A percentile compares a stretch with the other conserved stretches of the same genome.
These are phyloP conservation scores for Shinisaurus crocodilurus DNA, from an alignment of 2,113 vertebrate genomes.

Conservation along the genomic window DNA sequence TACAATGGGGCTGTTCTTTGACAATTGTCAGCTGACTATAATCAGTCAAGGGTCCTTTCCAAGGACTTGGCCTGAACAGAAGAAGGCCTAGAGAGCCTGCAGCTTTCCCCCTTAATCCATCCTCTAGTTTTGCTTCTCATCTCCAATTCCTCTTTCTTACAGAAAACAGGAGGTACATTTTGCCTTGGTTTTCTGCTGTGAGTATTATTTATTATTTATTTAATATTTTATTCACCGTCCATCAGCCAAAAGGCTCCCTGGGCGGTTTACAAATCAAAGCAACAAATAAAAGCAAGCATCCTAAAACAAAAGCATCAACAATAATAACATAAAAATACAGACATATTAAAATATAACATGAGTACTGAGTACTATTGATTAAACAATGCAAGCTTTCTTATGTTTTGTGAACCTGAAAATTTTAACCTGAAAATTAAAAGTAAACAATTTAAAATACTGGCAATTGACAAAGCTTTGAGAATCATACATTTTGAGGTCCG, in stretches of 20 bases:
- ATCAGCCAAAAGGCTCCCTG: too few relatives aligned
- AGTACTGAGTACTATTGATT: background rate
- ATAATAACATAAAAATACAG: too few relatives aligned
- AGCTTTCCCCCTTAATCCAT: background rate
- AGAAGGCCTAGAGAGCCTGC: background rate
- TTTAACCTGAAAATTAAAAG: background rate
- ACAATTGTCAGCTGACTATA: background rate
- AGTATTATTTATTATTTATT: too few relatives aligned
- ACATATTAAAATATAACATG: too few relatives aligned
- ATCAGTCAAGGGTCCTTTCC: background rate
- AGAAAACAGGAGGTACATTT: background rate
- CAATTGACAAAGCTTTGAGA: background rate
- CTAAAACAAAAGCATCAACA: too few relatives aligned
- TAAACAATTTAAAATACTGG: background rate
- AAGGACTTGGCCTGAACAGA: background rate
- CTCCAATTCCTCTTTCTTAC: background rate
- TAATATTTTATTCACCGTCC: too few relatives aligned
- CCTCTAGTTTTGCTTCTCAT: background rate
- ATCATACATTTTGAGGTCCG: background rate
- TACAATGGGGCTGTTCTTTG: constrained; percentile 9
- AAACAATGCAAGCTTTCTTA: background rate
- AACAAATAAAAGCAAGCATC: too few relatives aligned
- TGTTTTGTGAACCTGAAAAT: too few relatives aligned
- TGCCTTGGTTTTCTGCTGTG: background rate
- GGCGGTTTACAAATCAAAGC: too few relatives aligned